Base-by-base conservation (phyloP, 2,797 vertebrate species). In the Valencia hispanica region DNA sequence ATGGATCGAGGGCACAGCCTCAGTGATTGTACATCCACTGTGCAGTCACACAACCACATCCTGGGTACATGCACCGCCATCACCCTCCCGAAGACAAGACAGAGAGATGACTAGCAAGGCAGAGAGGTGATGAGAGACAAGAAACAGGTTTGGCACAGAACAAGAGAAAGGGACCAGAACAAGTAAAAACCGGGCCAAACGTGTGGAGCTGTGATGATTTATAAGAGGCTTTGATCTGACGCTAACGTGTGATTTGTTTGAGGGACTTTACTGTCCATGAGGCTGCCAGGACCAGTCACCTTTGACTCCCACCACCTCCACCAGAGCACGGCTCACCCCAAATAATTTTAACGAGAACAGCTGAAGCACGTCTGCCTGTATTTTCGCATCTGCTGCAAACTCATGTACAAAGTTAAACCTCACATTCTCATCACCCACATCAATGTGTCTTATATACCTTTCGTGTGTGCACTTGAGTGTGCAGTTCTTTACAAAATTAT, bases 241-340 rank as follows among this genome's bases (percentile, higher is more conserved):
- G 72, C 71, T 74, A 69, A 77, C 83, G 86, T 79, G 91, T 91
- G 92, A 90, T 94, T 93, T 94, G 93, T 93, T 87, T 81, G 85
- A 81, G 85, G 86, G 88, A 88, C 89, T 89, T 94, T 90, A 87
- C 86, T 87, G 89, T 90, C 88, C 90, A 84, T 90, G 81, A 88
- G 89, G 59, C 84, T 84, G 85, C 89, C 89, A 85, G 82, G 57
- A 74, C 79, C 61, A n/a, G 68, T 88, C 86, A 88, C 86, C 91
- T 91, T 86, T 84, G 81, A 87, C 86, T 86, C 83, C 65, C 63
- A 36, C 66, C 75, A 48, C 59, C 72, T 47, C 76, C 59, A 50
- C 48, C 53, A 2, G 55, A 75, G 69, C n/a, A 78, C 68, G 71
- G 66, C 79, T 92, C 85, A 87, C 84, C 88, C 87, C 79, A 73